Conservation (phyloP, 2,888 invertebrate genomes). For the Megamerina dolium region DNA sequence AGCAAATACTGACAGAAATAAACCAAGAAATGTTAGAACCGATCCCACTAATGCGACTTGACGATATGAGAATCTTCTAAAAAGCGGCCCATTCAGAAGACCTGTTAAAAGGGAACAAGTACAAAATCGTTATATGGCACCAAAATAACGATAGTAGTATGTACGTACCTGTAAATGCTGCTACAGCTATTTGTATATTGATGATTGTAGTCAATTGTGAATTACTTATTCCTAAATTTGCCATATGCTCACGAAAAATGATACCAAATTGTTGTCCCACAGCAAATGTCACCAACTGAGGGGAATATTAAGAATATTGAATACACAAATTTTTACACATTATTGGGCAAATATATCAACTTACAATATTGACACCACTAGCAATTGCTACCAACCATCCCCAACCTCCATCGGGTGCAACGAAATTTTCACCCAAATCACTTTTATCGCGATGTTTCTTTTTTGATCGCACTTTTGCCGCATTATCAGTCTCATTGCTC, state of each 20-base stretch:
- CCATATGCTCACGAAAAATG: slow-evolving; percentile 60
- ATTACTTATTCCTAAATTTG: slow-evolving; percentile 56
- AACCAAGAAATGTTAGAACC: slow-evolving; percentile 55
- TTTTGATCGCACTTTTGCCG: slow-evolving; percentile 36
- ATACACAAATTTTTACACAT: too few relatives aligned
- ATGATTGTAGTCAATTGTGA: slow-evolving; percentile 66
- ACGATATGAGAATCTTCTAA: slow-evolving; percentile 59
- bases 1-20: slow-evolving; percentile 58
- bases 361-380: slow-evolving; percentile 68
- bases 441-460: slow-evolving; percentile 44
- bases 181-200: slow-evolving; percentile 65
- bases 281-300: slow-evolving; percentile 62
- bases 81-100: slow-evolving; percentile 65
- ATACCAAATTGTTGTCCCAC: slow-evolving; percentile 68
- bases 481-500: slow-evolving; percentile 24
- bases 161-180: slow-evolving; percentile 64
- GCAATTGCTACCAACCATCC: slow-evolving; percentile 65
- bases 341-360: too few relatives aligned
- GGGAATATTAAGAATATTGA: too few relatives aligned
- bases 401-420: slow-evolving; percentile 72
- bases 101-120: slow-evolving; percentile 27
- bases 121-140: too few relatives aligned
- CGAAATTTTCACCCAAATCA: slow-evolving; percentile 53
- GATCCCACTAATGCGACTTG: slow-evolving; percentile 62
- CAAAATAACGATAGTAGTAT: too few relatives aligned